Evolutionary conservation across 1,140 invertebrate species (phyloP).

Genomic region (Aphis gossypii): DNA sequence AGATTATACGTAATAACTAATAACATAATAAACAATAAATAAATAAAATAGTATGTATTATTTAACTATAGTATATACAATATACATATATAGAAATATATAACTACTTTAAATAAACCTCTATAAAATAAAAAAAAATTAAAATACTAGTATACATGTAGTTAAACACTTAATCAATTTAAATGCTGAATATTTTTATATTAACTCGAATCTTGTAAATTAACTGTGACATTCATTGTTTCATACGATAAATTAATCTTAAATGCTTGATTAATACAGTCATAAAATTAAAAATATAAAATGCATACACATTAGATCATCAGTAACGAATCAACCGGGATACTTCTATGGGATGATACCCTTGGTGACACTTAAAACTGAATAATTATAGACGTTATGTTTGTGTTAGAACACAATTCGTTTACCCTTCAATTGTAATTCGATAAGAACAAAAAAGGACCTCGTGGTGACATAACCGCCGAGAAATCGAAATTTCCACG

Average conservation of each 20-base stretch:
- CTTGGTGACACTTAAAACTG: neutral
- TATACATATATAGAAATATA: neutral
- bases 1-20: no score
- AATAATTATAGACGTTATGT: neutral
- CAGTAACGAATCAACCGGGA: constrained; percentile 16
- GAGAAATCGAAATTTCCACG: constrained; percentile 52
- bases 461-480: constrained; percentile 38
- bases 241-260: neutral
- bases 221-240: neutral
- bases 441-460: constrained; percentile 41
- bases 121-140: neutral
- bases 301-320: neutral
- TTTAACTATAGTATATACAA: no score
- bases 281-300: neutral
- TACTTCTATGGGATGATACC: constrained; percentile 12
- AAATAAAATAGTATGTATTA: neutral
- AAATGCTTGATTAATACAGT: neutral
- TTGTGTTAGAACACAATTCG: neutral
- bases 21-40: no score
- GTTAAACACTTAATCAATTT: neutral
- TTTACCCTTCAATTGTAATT: neutral
- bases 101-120: neutral
- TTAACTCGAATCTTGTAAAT: neutral
- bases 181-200: neutral
- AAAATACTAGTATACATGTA: neutral